Percentiles rank a stretch among this genome's conserved stretches.
Evolutionary conservation across 2,797 vertebrate genomes (phyloP).

Genomic region (Dryobates pubescens): DNA sequence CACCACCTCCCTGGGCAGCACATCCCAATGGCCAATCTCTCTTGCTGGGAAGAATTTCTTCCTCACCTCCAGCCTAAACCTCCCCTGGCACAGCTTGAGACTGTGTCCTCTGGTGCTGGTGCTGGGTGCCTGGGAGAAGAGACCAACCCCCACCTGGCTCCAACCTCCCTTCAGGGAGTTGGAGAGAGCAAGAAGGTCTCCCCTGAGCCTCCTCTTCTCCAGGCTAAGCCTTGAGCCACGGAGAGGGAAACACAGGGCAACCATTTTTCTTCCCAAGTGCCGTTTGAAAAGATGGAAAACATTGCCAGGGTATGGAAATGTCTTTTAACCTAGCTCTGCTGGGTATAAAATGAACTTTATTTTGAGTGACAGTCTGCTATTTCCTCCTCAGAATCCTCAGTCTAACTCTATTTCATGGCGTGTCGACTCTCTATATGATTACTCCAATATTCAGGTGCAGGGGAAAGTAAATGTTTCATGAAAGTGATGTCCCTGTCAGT

Average conservation of each 20-base stretch:
- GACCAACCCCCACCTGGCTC: too few relatives aligned
- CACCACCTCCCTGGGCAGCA: too few relatives aligned
- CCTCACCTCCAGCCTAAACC: too few relatives aligned
- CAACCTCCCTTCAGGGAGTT: too few relatives aligned
- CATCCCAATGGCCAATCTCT: too few relatives aligned
- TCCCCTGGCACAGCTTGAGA: too few relatives aligned
- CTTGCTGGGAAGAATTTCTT: too few relatives aligned
- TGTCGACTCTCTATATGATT: conserved; percentile 86
- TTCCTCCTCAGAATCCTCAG: conserved; percentile 84
- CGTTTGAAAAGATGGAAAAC: conserved; percentile 36
- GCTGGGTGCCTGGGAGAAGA: too few relatives aligned
- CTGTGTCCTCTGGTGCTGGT: too few relatives aligned
- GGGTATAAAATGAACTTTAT: conserved; percentile 85
- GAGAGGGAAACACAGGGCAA: background rate
- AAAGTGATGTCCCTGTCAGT: conserved; percentile 94
- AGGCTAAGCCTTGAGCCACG: background rate
- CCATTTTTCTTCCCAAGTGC: conserved; percentile 8
- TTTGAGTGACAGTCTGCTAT: conserved; percentile 85
- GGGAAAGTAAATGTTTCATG: conserved; percentile 88
- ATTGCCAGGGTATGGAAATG: conserved; percentile 50
- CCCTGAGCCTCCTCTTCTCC: too few relatives aligned
- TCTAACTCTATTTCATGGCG: conserved; percentile 90
- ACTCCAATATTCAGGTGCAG: conserved; percentile 89
- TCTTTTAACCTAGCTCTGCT: conserved; percentile 69
- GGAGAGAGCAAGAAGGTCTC: too few relatives aligned